Evolutionary conservation across 2,888 invertebrate species (phyloP).

Genomic region (Eretmocerus hayati): DNA sequence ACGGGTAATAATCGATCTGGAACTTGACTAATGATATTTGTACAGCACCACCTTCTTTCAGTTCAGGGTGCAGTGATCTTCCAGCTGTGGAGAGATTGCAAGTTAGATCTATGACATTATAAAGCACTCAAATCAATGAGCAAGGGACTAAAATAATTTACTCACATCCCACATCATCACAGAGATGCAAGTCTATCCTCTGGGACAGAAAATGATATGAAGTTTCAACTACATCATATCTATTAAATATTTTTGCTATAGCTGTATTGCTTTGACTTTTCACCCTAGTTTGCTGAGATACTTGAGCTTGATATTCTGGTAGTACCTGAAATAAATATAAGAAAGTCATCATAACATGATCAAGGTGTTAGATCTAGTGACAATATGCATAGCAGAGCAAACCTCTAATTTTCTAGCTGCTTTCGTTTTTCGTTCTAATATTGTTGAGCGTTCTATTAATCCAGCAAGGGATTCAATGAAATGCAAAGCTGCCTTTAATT

Average conservation of each 20-base stretch:
- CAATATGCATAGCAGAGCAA: conserved; percentile 13
- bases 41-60: conserved; percentile 85
- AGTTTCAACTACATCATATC: conserved; percentile 93
- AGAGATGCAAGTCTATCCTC: conserved; percentile 90
- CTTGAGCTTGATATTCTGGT: conserved; percentile 68
- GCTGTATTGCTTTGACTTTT: conserved; percentile 44
- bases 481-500: conserved; percentile 85
- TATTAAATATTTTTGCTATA: conserved; percentile 64
- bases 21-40: conserved; percentile 83
- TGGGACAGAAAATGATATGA: conserved; percentile 94
- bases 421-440: conserved; percentile 72
- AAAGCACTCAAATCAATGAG: too few species aligned
- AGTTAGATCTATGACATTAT: background rate
- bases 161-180: conserved; percentile 87
- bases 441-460: conserved; percentile 73
- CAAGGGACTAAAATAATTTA: conserved; percentile 25
- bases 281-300: conserved; percentile 54
- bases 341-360: conserved; percentile 8
- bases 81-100: conserved; percentile 63
- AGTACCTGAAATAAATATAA: conserved; percentile 49
- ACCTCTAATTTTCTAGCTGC: conserved; percentile 79
- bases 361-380: too few species aligned
- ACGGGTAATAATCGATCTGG: conserved; percentile 93
- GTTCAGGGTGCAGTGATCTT: conserved; percentile 73
- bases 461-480: conserved; percentile 80